Evolutionary conservation across 1,140 invertebrate genomes (phyloP), one percentile per base, ranked within the genome.

Genomic region (Aphelinus atriplicis): DNA sequence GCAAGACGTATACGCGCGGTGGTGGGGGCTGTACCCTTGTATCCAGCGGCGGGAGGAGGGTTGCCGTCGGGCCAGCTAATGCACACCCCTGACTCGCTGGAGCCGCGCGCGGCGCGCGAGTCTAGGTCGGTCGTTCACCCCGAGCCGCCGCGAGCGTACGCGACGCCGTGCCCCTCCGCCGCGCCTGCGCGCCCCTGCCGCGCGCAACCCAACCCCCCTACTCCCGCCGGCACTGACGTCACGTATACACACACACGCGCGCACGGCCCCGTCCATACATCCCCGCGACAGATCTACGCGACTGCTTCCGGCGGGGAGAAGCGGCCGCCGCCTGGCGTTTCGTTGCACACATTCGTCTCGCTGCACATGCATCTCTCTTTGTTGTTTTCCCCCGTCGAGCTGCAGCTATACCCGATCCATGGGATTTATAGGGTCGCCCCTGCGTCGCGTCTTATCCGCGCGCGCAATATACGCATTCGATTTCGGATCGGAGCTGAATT

Each of bases 51-150:
- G 26, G 26, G 26, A 26, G 26, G 80, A 82, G 82, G 81, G 78
- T 82, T 81, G 82, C 80, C 80, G 80, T 81, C 81, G 82, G 78
- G 81, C 82, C 77, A 81, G 79, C 80, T 81, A 82, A 82, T 83
- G 84, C 85, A 85, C 85, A 87, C 85, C 86, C 86, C 86, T 87
- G 85, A 87, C 82, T 85, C 79, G 68, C 3, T 62, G 7, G 26
- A 26, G 26, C 26, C 26, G 26, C 26, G 26, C 26, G 26, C 26
- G 26, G 66, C 51, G 53, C 62, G 47, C 80, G 86, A 87, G 87
- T 88, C 87, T 88, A 88, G 87, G 87, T 88, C 87, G 87, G 87
- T 87, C 87, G 81, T 88, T 87, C 86, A 88, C 82, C 87, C 78
- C 81, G 78, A 26, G 26, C 26, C 64, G 50, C 46, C 9, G n/a